Evolutionary conservation across 2,888 invertebrate species (phyloP).

Genomic region (Cremastinae sp.): DNA sequence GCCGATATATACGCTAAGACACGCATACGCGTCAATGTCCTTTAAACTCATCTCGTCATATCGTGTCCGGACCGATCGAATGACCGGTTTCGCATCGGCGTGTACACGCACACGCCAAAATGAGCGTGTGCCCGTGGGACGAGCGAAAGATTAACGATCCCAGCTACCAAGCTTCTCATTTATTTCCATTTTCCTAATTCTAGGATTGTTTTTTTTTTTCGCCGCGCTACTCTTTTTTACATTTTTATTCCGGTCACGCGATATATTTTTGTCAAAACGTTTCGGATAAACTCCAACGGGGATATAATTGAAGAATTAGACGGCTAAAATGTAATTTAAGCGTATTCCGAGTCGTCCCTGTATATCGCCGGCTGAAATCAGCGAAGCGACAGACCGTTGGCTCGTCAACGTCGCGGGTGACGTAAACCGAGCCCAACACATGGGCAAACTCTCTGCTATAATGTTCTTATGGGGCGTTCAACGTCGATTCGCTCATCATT

Average conservation of each 20-base stretch:
- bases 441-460: slow-evolving; percentile 3
- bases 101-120: slow-evolving; percentile 58
- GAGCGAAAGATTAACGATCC: slow-evolving; percentile 39
- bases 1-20: slow-evolving; percentile 1
- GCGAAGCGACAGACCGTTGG: background rate
- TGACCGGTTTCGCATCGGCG: slow-evolving; percentile 53
- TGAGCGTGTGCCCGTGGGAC: slow-evolving; percentile 41
- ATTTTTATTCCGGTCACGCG: too few relatives aligned
- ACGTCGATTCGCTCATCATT: too few relatives aligned
- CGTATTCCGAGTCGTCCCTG: too few relatives aligned
- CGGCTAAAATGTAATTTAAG: too few relatives aligned
- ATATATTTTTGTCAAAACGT: too few relatives aligned
- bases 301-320: too few relatives aligned
- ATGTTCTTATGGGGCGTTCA: too few relatives aligned
- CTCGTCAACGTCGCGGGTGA: slow-evolving; percentile 30
- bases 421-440: slow-evolving; percentile 45
- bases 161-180: background rate
- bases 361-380: too few relatives aligned
- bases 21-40: slow-evolving; percentile 45
- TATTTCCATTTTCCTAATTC: background rate
- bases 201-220: too few relatives aligned
- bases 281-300: too few relatives aligned
- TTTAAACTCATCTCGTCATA: slow-evolving; percentile 51
- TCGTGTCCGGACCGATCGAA: slow-evolving; percentile 56
- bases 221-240: too few relatives aligned